Percentiles rank a stretch among this genome's conserved stretches.
Evolutionary conservation across 2,888 invertebrate species (phyloP).

Genomic region (Andrena hattorfiana): DNA sequence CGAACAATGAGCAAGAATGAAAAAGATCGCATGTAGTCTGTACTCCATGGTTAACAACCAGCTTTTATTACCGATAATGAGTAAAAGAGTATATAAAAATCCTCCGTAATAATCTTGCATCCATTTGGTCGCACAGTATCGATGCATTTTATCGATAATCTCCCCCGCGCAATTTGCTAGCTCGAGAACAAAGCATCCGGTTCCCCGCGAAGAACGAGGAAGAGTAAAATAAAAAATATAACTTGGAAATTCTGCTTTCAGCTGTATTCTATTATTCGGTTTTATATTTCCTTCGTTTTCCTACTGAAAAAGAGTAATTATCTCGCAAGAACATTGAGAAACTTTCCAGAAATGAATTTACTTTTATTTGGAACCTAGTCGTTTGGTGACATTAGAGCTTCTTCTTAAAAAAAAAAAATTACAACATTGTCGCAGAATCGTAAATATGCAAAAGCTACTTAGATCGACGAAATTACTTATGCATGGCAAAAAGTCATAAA

Average conservation of each 20-base stretch:
- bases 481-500: too few relatives aligned
- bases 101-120: background rate
- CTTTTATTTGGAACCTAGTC: too few relatives aligned
- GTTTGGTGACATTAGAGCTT: too few relatives aligned
- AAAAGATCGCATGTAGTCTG: background rate
- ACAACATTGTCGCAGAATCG: too few relatives aligned
- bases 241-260: constrained; percentile 4
- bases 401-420: too few relatives aligned
- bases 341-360: background rate
- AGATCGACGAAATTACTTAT: too few relatives aligned
- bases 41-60: background rate
- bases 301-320: background rate
- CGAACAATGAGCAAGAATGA: background rate
- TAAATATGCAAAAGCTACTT: too few relatives aligned
- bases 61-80: constrained; percentile 11
- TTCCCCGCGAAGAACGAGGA: background rate
- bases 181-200: constrained; percentile 2
- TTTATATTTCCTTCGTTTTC: background rate
- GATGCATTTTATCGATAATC: constrained; percentile 13
- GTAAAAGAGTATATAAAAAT: background rate
- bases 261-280: background rate
- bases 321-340: background rate
- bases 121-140: constrained; percentile 8
- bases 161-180: background rate
- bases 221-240: constrained; percentile 2